These are phyloP conservation scores for Castor canadensis DNA, from an alignment of 2,113 vertebrate genomes.

Conservation along the genomic window DNA sequence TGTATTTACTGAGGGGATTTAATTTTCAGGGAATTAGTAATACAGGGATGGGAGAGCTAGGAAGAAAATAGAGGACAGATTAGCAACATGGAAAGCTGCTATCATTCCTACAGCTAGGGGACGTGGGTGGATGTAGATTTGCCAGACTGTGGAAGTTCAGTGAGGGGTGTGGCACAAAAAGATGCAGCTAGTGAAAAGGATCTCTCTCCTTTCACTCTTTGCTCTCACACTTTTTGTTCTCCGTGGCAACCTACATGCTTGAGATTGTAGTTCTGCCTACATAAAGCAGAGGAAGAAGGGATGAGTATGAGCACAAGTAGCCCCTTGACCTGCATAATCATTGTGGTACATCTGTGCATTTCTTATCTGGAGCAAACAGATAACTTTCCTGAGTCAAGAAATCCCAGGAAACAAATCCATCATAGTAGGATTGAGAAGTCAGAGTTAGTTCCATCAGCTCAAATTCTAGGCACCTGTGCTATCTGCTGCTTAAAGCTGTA, in stretches of 20 bases:
- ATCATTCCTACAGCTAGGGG: background rate
- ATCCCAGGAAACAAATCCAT: background rate
- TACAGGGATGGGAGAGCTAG: background rate
- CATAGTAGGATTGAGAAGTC: background rate
- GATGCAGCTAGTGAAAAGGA: background rate
- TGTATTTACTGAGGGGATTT: background rate
- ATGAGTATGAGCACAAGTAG: background rate
- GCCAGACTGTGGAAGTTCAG: background rate
- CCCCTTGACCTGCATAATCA: background rate
- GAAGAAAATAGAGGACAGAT: background rate
- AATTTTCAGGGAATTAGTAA: background rate
- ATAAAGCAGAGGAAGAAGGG: background rate
- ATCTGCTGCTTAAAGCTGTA: background rate
- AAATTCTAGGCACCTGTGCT: background rate
- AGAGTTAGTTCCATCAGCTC: background rate
- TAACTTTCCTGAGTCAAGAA: background rate
- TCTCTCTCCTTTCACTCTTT: background rate
- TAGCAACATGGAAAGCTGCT: background rate
- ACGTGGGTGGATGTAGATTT: background rate
- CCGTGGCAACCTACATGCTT: background rate
- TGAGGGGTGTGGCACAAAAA: background rate
- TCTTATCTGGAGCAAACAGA: background rate
- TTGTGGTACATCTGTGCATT: background rate
- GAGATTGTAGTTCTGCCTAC: background rate
- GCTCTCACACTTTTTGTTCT: background rate